These are phyloP conservation scores for Aurelia sp. DNA, from an alignment of 30 jellyfish, hydroid and myxozoan genomes.

Conservation along the genomic window DNA sequence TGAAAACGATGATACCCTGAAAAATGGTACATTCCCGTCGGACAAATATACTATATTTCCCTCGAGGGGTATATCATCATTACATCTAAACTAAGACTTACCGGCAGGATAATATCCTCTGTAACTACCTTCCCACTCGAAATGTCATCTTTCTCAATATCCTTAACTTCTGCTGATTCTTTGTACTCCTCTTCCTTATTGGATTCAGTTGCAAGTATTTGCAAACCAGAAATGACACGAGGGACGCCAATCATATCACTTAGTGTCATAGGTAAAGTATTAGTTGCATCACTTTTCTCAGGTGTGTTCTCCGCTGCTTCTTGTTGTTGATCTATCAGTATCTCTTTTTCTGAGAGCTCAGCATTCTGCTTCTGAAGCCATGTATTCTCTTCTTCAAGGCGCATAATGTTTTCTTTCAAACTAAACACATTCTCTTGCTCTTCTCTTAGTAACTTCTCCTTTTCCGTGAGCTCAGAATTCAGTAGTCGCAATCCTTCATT, in stretches of 20 bases:
- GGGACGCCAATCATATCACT: constrained; percentile 35
- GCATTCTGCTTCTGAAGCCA: constrained; percentile 2
- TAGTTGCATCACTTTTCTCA: background rate
- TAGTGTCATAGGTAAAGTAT: background rate
- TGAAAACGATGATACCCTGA: too few relatives aligned
- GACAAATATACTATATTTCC: too few relatives aligned
- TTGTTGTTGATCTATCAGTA: background rate
- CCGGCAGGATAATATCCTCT: constrained; percentile 29
- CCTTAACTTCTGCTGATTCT: background rate
- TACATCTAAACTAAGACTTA: background rate
- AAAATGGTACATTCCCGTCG: too few relatives aligned
- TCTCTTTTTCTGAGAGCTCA: constrained; percentile 1
- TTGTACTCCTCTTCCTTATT: background rate
- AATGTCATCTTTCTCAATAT: background rate
- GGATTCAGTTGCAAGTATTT: constrained; percentile 34
- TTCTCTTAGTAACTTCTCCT: too few relatives aligned
- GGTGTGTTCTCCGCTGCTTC: background rate
- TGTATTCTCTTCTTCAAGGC: background rate
- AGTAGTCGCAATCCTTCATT: too few relatives aligned
- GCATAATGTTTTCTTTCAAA: background rate
- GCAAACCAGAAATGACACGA: constrained; percentile 30
- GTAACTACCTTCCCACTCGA: background rate
- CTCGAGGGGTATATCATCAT: too few relatives aligned
- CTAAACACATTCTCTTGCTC: background rate
- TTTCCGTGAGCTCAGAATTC: too few relatives aligned